phyloP scores from a whole-genome alignment of 2,888 invertebrate genomes.

The Julus scandinavius region DNA sequence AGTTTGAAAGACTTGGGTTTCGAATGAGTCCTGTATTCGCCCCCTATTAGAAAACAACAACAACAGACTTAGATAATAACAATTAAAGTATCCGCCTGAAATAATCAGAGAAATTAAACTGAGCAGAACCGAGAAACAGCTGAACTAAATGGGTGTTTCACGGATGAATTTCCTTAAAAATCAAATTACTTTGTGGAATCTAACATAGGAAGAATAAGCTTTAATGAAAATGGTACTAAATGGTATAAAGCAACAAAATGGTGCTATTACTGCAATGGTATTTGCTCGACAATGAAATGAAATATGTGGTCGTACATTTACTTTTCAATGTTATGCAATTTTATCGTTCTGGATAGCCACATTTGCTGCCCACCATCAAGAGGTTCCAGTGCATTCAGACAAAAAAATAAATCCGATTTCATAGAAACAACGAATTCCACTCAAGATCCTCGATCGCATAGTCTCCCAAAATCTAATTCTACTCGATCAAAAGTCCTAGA shows the following conservation, averaged over 20 bases:
- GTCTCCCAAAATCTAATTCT: background rate
- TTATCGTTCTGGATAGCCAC: background rate
- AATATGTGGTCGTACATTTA: too few relatives aligned
- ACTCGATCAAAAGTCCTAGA: background rate
- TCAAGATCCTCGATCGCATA: background rate
- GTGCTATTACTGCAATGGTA: too few relatives aligned
- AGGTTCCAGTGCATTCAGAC: background rate
- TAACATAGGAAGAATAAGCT: background rate
- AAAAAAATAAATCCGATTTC: background rate
- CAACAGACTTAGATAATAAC: background rate
- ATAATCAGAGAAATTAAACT: background rate
- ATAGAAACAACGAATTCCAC: conserved; percentile 6
- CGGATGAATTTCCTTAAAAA: background rate
- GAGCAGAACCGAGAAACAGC: background rate
- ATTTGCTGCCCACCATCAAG: background rate
- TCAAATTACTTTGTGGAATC: background rate
- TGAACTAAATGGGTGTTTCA: background rate
- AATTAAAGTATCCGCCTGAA: background rate
- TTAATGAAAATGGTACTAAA: background rate
- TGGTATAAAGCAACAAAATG: too few relatives aligned
- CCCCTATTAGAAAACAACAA: background rate
- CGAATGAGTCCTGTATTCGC: background rate
- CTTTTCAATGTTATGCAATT: background rate
- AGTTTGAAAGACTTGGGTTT: too few relatives aligned
- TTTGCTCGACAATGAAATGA: too few relatives aligned